Base-by-base conservation (phyloP, 1,140 invertebrate species). In the Proctacanthus coquilletti region DNA sequence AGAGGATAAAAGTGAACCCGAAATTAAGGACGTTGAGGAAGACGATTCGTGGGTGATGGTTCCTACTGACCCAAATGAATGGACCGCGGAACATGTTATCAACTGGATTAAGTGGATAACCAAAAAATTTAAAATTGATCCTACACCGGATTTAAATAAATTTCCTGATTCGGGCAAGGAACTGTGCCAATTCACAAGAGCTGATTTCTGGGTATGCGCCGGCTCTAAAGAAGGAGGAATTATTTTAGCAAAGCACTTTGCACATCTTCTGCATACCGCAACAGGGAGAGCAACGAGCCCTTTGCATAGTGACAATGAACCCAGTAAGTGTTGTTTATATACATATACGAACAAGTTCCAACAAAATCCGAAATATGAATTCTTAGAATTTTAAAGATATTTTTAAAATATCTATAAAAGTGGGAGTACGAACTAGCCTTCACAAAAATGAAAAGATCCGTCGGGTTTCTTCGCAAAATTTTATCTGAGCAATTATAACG, bases 61-160 rank as follows among this genome's bases (percentile, higher is more conserved):
- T 11, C 23, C 36, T 19, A 8, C 50, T 67, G 76, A 81, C 68
- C 75, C 76, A 17, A 61, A 64, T 18, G 65, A 70, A 47, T 80
- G 77, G 76, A 68, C 60, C 23, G 46, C 56, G 2, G 57, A 53
- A 18, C 71, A 81, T 48, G 70, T 80, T 25, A 52, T 53, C 29
- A 65, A 69, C 15, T 81, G 78, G 78, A 51, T 80, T 17, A 60
- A 60, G 14, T 80, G 76, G 77, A 67, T 71, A 36, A 63, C 62
- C 5, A 62, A 63, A 17, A 68, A 71, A 42, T 79, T 77, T 44
- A 62, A 66, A 4, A 63, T 80, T 33, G 60, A 61, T 20, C 63
- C 66, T 4, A 44, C 63, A 14, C 65, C 74, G 2, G 65, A 69
- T 38, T 39, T 56, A 1, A 39, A 52, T 8, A 59, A 65, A 42